Evolutionary conservation across 1,140 invertebrate genomes (phyloP).

Genomic region (Leptopilina boulardi): DNA sequence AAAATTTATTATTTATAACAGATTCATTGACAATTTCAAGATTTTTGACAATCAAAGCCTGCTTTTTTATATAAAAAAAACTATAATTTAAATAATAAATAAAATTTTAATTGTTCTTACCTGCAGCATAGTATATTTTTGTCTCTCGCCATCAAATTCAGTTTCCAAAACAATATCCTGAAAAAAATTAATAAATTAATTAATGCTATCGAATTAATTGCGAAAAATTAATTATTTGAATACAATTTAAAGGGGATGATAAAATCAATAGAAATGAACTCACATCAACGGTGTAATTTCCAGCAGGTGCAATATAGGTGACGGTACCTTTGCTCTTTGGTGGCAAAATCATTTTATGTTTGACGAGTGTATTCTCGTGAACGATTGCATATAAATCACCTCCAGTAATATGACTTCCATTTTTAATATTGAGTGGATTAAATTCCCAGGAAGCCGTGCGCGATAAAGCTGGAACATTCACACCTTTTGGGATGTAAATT

Average conservation of each 20-base stretch:
- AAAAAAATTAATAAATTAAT: slow-evolving; percentile 35
- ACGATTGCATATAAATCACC: slow-evolving; percentile 98
- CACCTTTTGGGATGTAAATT: slow-evolving; percentile 99
- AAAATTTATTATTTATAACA: background rate
- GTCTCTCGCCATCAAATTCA: slow-evolving; percentile 97
- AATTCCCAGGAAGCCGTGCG: slow-evolving; percentile 94
- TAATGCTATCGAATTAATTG: background rate
- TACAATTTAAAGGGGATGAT: background rate
- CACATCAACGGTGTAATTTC: slow-evolving; percentile 95
- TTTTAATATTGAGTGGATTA: slow-evolving; percentile 90
- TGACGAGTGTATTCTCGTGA: slow-evolving; percentile 97
- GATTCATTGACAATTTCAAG: too few species aligned
- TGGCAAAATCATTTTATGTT: slow-evolving; percentile 96
- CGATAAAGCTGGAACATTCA: slow-evolving; percentile 95
- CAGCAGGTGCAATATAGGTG: slow-evolving; percentile 95
- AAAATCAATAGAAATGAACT: slow-evolving; percentile 68
- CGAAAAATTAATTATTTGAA: background rate
- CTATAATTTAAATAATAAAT: too few species aligned
- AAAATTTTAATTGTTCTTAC: slow-evolving; percentile 64
- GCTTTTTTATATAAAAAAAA: too few species aligned
- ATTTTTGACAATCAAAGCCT: too few species aligned
- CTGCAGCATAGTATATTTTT: slow-evolving; percentile 95
- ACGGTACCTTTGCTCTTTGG: slow-evolving; percentile 97
- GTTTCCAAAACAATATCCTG: slow-evolving; percentile 96
- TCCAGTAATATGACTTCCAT: slow-evolving; percentile 95